A percentile compares a stretch with the other conserved stretches of the same genome.
Evolutionary conservation across 2,797 vertebrate species (phyloP).

Genomic region (Acipenser ruthenus): DNA sequence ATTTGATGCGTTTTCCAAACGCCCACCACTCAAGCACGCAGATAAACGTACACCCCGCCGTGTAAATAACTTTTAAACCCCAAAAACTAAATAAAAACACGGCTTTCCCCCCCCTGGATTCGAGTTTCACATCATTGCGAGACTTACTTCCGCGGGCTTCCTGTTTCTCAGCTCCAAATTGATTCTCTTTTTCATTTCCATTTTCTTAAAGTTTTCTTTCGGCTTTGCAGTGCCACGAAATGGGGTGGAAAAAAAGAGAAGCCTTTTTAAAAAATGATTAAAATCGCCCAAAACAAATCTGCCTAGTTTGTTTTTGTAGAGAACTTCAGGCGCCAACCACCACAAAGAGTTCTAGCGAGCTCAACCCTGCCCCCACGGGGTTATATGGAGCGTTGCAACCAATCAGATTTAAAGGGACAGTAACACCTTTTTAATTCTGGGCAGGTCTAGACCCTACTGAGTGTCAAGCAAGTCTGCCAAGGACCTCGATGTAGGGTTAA

Average conservation of each 20-base stretch:
- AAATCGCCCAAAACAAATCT: neutral
- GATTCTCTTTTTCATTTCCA: slow-evolving; percentile 38
- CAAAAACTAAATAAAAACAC: neutral
- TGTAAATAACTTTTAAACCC: no score
- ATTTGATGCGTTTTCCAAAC: neutral
- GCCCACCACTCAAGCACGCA: neutral
- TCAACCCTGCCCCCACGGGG: neutral
- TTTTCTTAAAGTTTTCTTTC: slow-evolving; percentile 1
- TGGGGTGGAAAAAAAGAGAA: no score
- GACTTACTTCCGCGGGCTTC: slow-evolving; percentile 37
- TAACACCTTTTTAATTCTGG: no score
- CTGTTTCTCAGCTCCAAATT: slow-evolving; percentile 37
- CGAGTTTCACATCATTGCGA: neutral
- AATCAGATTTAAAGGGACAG: neutral
- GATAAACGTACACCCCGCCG: neutral
- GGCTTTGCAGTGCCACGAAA: no score
- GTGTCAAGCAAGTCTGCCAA: no score
- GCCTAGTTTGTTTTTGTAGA: neutral
- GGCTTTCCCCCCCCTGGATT: neutral
- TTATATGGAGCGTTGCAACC: slow-evolving; percentile 2
- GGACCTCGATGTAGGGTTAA: no score
- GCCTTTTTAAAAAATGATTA: no score
- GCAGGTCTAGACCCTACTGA: no score
- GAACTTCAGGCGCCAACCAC: slow-evolving; percentile 3
- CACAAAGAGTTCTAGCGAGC: neutral